Conservation (phyloP, 2,797 vertebrate species). For the Myotis vivesi region DNA sequence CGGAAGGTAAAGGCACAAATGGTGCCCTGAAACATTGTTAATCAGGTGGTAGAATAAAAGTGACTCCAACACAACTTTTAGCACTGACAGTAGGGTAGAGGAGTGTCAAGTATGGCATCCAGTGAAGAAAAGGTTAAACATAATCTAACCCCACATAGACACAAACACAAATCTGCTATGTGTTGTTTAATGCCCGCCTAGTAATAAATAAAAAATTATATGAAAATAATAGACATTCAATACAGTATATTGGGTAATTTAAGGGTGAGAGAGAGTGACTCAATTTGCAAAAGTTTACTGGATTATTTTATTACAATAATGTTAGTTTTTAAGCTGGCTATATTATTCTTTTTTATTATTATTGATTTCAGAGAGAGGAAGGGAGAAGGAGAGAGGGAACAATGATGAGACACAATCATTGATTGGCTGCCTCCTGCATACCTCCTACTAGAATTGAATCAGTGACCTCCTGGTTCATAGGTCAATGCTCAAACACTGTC, state of each 20-base stretch:
- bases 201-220: neutral
- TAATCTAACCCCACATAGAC: neutral
- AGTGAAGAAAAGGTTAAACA: neutral
- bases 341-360: neutral
- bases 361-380: no score
- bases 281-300: neutral
- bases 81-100: neutral
- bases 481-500: no score
- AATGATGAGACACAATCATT: no score
- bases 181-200: neutral
- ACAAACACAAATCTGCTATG: neutral
- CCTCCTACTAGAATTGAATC: no score
- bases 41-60: neutral
- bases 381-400: no score
- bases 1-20: neutral
- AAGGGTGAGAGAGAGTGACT: neutral
- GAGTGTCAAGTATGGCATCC: neutral
- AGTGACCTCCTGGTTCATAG: no score
- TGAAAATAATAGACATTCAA: neutral
- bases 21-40: neutral
- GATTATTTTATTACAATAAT: neutral
- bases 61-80: neutral
- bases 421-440: no score
- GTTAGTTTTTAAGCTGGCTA: neutral
- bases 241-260: neutral